A percentile compares a stretch with the other conserved stretches of the same genome.
phyloP scores from a whole-genome alignment of 64 coral and sea anemone species.

The Orbicella faveolata region DNA sequence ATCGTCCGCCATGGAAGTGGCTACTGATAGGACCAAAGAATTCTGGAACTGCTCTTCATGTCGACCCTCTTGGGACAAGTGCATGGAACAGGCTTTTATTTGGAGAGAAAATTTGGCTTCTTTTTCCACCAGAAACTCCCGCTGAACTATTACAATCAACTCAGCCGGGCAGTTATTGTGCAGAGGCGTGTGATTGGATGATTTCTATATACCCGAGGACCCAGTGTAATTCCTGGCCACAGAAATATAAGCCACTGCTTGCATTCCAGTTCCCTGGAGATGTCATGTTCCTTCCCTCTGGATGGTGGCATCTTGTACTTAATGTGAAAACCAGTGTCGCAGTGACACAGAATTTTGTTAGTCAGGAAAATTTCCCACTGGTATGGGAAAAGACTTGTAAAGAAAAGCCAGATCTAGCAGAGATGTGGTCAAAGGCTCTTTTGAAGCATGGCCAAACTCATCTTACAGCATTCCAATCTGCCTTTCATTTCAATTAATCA shows the following conservation, averaged over 20 bases:
- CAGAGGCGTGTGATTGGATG: not conserved
- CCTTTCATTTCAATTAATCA: not conserved
- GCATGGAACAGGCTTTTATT: conserved; percentile 26
- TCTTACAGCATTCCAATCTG: not conserved
- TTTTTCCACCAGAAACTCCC: conserved; percentile 20
- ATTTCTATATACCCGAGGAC: not conserved
- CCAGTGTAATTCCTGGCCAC: not conserved
- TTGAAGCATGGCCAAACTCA: not conserved
- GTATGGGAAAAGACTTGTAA: not conserved
- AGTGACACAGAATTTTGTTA: conserved; percentile 20
- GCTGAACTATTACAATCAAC: not conserved
- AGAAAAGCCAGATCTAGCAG: conserved; percentile 28
- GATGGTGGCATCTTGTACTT: conserved; percentile 20
- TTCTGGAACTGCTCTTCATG: conserved; percentile 20
- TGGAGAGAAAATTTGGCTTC: conserved; percentile 11
- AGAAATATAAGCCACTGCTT: not conserved
- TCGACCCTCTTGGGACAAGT: conserved; percentile 30
- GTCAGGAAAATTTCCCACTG: not conserved
- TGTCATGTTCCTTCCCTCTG: conserved; percentile 1
- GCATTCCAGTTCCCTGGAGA: conserved; percentile 12
- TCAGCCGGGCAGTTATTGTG: not conserved
- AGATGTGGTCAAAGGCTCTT: not conserved
- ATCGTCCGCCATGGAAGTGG: conserved; percentile 13
- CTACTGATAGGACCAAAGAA: conserved; percentile 19
- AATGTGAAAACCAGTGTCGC: conserved; percentile 10